These are phyloP conservation scores for Martes martes DNA, from an alignment of 2,113 vertebrate species.

Conservation along the genomic window DNA sequence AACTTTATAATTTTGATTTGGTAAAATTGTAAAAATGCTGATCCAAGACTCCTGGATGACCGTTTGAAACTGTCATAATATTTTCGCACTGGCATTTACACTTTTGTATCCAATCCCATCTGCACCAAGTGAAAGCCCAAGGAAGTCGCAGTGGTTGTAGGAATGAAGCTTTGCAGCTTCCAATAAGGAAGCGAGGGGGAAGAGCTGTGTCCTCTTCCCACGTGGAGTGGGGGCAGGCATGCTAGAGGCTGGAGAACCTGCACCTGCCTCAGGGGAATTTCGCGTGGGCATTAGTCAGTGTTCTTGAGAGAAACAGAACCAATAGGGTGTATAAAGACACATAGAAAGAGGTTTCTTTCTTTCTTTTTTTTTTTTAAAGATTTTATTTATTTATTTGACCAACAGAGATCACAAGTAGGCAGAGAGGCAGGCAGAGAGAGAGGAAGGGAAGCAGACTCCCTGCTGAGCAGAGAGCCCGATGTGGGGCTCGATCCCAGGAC, in stretches of 20 bases:
- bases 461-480: too few species aligned
- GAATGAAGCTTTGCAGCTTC: background rate
- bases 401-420: too few species aligned
- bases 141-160: background rate
- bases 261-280: rapidly evolving
- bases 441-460: too few species aligned
- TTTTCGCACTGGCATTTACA: background rate
- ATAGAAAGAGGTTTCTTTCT: background rate
- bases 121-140: background rate
- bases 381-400: too few species aligned
- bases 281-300: rapidly evolving
- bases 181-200: background rate
- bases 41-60: background rate
- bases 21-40: background rate
- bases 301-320: background rate
- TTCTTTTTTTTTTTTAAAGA: too few species aligned
- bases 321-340: background rate
- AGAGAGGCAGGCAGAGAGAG: too few species aligned
- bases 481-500: too few species aligned
- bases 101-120: background rate
- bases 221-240: rapidly evolving
- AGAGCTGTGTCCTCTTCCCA: background rate
- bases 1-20: background rate
- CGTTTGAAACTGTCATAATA: background rate
- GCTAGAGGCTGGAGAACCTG: background rate